Base-by-base conservation (phyloP, 2,797 vertebrate species). In the Xenops minutus region DNA sequence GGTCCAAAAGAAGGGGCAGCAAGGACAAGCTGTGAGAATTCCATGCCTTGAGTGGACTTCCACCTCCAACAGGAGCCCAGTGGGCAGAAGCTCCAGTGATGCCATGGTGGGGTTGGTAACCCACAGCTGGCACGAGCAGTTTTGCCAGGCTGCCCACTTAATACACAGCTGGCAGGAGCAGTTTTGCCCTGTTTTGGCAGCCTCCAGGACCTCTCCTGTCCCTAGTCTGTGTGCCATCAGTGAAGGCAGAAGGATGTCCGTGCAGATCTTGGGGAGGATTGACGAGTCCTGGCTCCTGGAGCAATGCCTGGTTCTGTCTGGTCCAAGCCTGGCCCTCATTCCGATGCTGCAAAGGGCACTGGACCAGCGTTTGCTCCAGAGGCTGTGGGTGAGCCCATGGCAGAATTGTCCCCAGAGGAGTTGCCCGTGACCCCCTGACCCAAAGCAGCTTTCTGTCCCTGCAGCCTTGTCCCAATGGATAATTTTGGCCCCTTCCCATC, bases 41-140 rank as follows among this genome's bases (percentile, higher is more conserved):
- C 7, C 5, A 23, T 0, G 0, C 1, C 1, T 2, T n/a, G 64
- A 44, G n/a, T 18, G 44, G 34, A 32, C 43, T 79, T 49, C 74
- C 22, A 29, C 22, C 23, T 66, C 36, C 22, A 14, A 5, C 5
- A 7, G 1, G 16, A 76, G 36, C 21, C 32, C 36, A 30, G 52
- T 36, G 55, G 21, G 46, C 81, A 87, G 81, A 44, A 84, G 10
- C 24, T 14, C 1, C 48, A 10, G 54, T 7, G 19, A 19, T 72
- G 44, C 54, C 10, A 0, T 12, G 51, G 78, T 24, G 52, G 51
- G 7, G 37, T 6, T 14, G 19, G 19, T 48, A 18, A 14, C 5
- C 11, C 4, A 5, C 1, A 2, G 54, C 39, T 74, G 48, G 48
- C 22, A 12, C 46, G 46, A 3, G 26, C 13, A 4, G 41, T n/a